A percentile compares a stretch with the other conserved stretches of the same genome.
Conservation (phyloP, 2,113 vertebrate genomes). For the Thymallus thymallus region DNA sequence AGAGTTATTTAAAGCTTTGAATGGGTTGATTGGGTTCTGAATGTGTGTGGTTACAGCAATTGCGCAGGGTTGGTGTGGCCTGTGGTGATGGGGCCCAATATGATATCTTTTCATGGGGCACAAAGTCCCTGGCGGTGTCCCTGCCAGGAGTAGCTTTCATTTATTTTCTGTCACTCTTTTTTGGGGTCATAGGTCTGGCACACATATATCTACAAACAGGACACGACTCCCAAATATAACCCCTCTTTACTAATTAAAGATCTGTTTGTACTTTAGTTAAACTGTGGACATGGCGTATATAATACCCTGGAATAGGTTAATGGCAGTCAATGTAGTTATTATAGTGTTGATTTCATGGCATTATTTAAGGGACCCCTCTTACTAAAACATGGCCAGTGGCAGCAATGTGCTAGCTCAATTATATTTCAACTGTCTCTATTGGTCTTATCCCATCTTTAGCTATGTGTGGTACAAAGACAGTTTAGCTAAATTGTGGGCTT, state of each 20-base stretch:
- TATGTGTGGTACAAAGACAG: too few species aligned
- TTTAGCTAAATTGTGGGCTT: too few species aligned
- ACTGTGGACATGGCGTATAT: not conserved
- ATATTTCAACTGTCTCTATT: too few species aligned
- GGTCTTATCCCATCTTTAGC: too few species aligned
- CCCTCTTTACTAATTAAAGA: not conserved
- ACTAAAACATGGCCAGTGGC: not conserved
- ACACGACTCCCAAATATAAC: not conserved
- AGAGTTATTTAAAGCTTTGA: too few species aligned
- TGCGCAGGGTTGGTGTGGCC: too few species aligned
- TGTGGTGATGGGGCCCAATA: too few species aligned
- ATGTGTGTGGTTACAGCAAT: too few species aligned
- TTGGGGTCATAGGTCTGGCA: not conserved
- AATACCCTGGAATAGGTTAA: not conserved
- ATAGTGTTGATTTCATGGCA: not conserved
- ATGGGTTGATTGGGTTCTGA: too few species aligned
- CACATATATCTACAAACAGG: not conserved
- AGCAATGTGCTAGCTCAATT: too few species aligned
- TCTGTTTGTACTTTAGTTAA: not conserved
- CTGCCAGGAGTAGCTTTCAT: not conserved
- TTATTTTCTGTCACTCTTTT: not conserved
- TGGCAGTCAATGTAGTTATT: not conserved
- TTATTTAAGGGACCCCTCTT: not conserved
- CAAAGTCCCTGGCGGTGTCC: too few species aligned
- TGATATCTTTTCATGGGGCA: too few species aligned